Base-by-base conservation (phyloP, 2,797 vertebrate species). In the Rhadinocentrus ornatus region DNA sequence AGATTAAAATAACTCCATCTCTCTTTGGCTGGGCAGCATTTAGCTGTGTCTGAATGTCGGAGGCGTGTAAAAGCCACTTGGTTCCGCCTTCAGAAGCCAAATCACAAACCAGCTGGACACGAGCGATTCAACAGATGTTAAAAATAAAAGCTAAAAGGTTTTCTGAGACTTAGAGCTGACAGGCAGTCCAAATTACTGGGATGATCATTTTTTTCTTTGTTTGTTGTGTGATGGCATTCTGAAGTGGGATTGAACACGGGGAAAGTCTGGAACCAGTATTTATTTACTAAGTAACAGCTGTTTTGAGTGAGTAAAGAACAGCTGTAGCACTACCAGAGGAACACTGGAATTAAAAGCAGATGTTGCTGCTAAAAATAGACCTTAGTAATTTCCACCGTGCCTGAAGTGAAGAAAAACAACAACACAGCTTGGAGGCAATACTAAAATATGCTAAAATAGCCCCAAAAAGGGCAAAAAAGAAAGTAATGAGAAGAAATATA, bases 291-390 rank as follows among this genome's bases (percentile, higher is more conserved):
- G 60, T 63, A 62, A 71, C 87, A 89, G 88, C 83, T 88, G 90
- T 69, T 88, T 78, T 69, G 20, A 48, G 76, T 66, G 58, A 34
- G 37, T 59, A n/a, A 55, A 72, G 34, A 81, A 58, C 91, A 92
- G 92, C 85, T 89, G 88, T 59, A 73, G 41, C 77, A 67, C 77
- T 71, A 41, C 18, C 31, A 35, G 60, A 46, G 48, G 41, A 74
- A 56, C 18, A 48, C 34, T 58, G 13, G 50, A 77, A 86, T 81
- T 32, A 56, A 66, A 71, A 80, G 69, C 92, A 92, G 88, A 91
- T 92, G 89, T 80, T 83, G 63, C 0, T 18, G 74, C 79, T 89
- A 88, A 90, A 92, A 88, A 90, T 92, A 92, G 83, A 85, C 81
- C 69, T 75, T 39, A 9, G 69, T 26, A 26, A 44, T 68, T 78